These are phyloP conservation scores for Orthonyx spaldingii DNA, from an alignment of 2,113 vertebrate species.

Conservation along the genomic window DNA sequence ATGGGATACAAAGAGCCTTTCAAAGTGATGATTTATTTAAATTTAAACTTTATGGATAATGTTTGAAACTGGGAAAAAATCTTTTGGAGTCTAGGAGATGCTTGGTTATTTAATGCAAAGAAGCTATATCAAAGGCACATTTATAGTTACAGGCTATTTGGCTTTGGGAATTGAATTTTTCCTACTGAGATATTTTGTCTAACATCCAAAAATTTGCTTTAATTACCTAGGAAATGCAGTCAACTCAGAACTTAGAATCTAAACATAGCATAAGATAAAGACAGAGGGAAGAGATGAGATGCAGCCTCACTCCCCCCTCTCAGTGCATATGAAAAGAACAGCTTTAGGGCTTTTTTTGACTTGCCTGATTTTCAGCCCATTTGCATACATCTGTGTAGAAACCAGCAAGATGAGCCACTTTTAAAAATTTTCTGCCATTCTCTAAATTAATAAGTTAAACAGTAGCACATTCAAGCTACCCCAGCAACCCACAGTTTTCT, in stretches of 20 bases:
- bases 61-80: background rate
- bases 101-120: slow-evolving; percentile 57
- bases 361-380: slow-evolving; percentile 54
- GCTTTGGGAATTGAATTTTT: slow-evolving; percentile 61
- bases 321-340: slow-evolving; percentile 52
- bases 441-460: slow-evolving; percentile 50
- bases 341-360: slow-evolving; percentile 59
- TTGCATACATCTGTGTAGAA: slow-evolving; percentile 62
- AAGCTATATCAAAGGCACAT: slow-evolving; percentile 55
- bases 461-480: background rate
- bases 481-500: slow-evolving; percentile 27
- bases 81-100: slow-evolving; percentile 24
- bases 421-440: slow-evolving; percentile 31
- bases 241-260: slow-evolving; percentile 54
- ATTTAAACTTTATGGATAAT: slow-evolving; percentile 34
- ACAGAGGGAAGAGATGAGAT: slow-evolving; percentile 57
- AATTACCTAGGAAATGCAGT: slow-evolving; percentile 63
- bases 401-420: slow-evolving; percentile 38
- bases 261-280: slow-evolving; percentile 66
- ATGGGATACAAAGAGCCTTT: slow-evolving; percentile 39
- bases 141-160: slow-evolving; percentile 65
- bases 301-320: slow-evolving; percentile 30
- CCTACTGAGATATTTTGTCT: slow-evolving; percentile 62
- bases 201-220: slow-evolving; percentile 67
- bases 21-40: slow-evolving; percentile 39